Percentiles rank a stretch among this genome's conserved stretches.
Evolutionary conservation across 2,113 vertebrate genomes (phyloP).

Genomic region (Condylura cristata): DNA sequence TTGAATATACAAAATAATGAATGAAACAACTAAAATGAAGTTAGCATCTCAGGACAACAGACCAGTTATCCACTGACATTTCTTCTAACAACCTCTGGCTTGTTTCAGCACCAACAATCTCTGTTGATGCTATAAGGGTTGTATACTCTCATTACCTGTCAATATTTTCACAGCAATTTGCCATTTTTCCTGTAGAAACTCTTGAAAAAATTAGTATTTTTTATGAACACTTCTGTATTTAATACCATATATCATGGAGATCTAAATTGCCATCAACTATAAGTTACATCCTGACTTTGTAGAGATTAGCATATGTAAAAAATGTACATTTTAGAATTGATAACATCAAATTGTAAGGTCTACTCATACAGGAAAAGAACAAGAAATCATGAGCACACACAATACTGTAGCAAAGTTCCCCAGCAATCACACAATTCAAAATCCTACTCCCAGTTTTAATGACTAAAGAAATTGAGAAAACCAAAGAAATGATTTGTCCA

Average conservation of each 20-base stretch:
- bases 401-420: not conserved
- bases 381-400: not conserved
- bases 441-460: not conserved
- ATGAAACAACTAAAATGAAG: not conserved
- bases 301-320: constrained; percentile 23
- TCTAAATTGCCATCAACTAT: not conserved
- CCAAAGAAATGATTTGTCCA: not conserved
- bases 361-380: not conserved
- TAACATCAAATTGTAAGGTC: not conserved
- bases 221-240: not conserved
- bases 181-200: not conserved
- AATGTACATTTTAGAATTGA: not conserved
- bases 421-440: not conserved
- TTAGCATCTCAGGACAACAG: not conserved
- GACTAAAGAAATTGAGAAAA: constrained; percentile 7
- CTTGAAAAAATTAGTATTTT: not conserved
- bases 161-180: not conserved
- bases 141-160: not conserved
- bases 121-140: not conserved
- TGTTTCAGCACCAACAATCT: not conserved
- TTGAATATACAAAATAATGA: not conserved
- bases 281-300: not conserved
- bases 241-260: constrained; percentile 1
- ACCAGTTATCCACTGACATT: not conserved
- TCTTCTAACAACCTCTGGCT: not conserved